Evolutionary conservation across 2,888 invertebrate species (phyloP), one percentile per base, ranked within the genome.

Genomic region (Clunio marinus): DNA sequence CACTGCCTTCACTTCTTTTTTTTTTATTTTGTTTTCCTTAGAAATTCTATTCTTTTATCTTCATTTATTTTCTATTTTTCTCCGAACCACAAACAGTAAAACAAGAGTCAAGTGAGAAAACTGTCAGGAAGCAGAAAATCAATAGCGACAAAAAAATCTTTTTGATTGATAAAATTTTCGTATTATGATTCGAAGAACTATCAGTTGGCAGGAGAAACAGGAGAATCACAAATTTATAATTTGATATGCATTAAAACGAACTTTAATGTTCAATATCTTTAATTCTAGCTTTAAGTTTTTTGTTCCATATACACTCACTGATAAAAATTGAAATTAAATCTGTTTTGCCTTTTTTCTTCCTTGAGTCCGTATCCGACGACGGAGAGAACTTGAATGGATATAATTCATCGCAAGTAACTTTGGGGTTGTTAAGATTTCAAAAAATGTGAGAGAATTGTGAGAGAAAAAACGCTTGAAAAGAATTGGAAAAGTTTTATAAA

Each of bases 91-190:
- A 32, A 32, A 51, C n/a, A n/a, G n/a, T 28, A 46, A 63, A 22
- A 65, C 35, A 46, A 65, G 15, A 20, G 17, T 65, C 27, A 17
- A 45, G n/a, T 45, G 24, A 25, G 63, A 45, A 63, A 58, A 24
- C 25, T 27, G 20, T 22, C 58, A 58, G 25, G 25, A 58, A 28
- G 25, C 27, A 3, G n/a, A 58, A 65, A 65, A 65, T 65, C 63
- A 24, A 65, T 65, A 65, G 45, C 63, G 60, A 63, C 63, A 63
- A 63, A 24, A 55, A 24, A 15, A 60, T 24, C 17, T 65, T 46
- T 28, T 28, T 32, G 51, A 51, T 51, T 51, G 51, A 51, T 45
- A 45, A 45, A 51, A 22, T 51, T 51, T 51, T 51, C 17, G 51
- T n/a, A n/a, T n/a, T n/a, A n/a, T n/a, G n/a, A n/a, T 51, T 51